Evolutionary conservation across 2,888 invertebrate species (phyloP).

Genomic region (Orthosia gothica): DNA sequence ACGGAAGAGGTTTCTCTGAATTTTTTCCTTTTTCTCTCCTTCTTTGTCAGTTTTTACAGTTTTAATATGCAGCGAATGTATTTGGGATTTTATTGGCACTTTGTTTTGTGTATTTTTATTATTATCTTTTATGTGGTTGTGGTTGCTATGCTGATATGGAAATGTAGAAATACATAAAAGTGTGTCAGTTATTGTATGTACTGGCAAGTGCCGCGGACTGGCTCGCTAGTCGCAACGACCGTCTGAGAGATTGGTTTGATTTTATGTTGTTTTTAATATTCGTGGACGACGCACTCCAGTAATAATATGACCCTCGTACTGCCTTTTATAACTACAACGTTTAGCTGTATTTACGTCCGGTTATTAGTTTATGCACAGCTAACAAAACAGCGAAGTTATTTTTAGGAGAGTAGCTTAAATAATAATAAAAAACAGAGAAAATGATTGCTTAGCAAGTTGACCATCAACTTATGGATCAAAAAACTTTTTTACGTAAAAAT

Average conservation of each 20-base stretch:
- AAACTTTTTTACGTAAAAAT: no score
- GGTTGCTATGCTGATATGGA: slow-evolving; percentile 52
- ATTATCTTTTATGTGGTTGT: slow-evolving; percentile 58
- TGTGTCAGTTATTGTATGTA: slow-evolving; percentile 50
- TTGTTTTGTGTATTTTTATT: slow-evolving; percentile 66
- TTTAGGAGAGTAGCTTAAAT: not conserved
- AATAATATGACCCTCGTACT: slow-evolving; percentile 24
- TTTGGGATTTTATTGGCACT: slow-evolving; percentile 64
- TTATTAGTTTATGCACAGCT: not conserved
- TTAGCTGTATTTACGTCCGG: slow-evolving; percentile 5
- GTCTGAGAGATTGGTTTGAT: slow-evolving; percentile 47
- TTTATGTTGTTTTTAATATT: slow-evolving; percentile 60
- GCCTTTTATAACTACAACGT: slow-evolving; percentile 17
- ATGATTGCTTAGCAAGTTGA: not conserved
- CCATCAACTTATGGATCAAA: not conserved
- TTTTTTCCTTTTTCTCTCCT: slow-evolving; percentile 71
- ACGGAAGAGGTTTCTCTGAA: slow-evolving; percentile 68
- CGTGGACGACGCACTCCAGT: slow-evolving; percentile 25
- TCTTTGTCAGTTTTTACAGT: slow-evolving; percentile 63
- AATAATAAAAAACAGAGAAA: not conserved
- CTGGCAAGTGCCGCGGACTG: slow-evolving; percentile 23
- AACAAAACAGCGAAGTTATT: not conserved
- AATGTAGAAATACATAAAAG: slow-evolving; percentile 58
- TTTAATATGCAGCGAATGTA: slow-evolving; percentile 54
- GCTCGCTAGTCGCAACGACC: not conserved